Base-by-base conservation (phyloP, 2,797 vertebrate species). In the Galaxias olidus region DNA sequence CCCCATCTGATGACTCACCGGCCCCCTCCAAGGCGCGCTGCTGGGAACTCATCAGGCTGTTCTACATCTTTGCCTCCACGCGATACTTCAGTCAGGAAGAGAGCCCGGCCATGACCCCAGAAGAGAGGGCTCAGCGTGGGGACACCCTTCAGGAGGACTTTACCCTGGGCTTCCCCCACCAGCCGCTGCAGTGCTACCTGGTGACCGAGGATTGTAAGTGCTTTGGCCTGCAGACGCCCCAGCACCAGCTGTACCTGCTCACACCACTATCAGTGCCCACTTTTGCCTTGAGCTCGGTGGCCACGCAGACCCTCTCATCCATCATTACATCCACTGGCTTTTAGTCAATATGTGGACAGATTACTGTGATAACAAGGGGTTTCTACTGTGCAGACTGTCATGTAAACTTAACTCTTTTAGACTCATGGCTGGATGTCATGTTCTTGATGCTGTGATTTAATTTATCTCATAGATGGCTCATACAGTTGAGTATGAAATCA, bases 171-270 rank as follows among this genome's bases (percentile, higher is more conserved):
- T 91, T 88, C 62, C 67, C 86, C 6, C 94, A 95, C 45, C 79
- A 86, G 40, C 93, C 94, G 0, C 78, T 88, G 19, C 94, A 95
- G 78, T 96, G 94, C 82, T 98, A 96, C 80, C 75, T 95, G 1
- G 92, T 94, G 41, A 90, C 88, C 20, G 85, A 93, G 5, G 77
- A 94, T 58, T 90, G 89, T 61, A 84, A 96, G 84, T 81, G 92
- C 85, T 94, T 89, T 20, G 87, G 84, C 42, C 76, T 95, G 57
- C 94, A 96, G 75, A 87, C 89, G 0, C 83, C 83, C 8, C 93
- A 88, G 73, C 90, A 94, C 76, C 92, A 93, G 79, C 89, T 97
- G 19, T 93, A 94, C 74, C 70, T 97, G 61, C 83, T 96, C 15
- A 51, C 89, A 6, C 88, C 87, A 0, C 84, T 89, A 10, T 88